Evolutionary conservation across 2,888 invertebrate genomes (phyloP), one percentile per base, ranked within the genome.

Genomic region (Anarsia innoxiella): DNA sequence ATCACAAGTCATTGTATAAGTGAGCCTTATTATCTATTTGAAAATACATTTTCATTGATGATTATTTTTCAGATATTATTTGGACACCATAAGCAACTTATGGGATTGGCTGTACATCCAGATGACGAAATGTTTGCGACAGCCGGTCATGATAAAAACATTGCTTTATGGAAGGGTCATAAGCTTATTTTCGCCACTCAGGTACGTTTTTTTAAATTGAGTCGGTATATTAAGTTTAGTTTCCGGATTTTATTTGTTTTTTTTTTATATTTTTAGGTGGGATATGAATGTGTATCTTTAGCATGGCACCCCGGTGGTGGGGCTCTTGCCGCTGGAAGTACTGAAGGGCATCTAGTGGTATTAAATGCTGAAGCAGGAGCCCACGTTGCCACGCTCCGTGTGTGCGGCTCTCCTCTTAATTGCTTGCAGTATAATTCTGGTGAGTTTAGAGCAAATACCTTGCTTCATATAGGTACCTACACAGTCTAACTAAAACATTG

Each of bases 91-190:
- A 90, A 94, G 39, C 94, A 93, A 66, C 83, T 96, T 2, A 93
- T 93, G 90, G 96, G 95, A 0, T 71, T 96, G 38, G 94, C 95
- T 2, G 93, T 94, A 1, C 95, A 96, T 72, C 95, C 96, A 0
- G 94, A 94, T 52, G 94, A 94, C 59, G 95, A 96, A 72, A 88
- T 95, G 49, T 96, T 95, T 61, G 94, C 96, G 1, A 95, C 96
- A 0, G 96, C 96, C 1, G 96, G 96, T 0, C 93, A 94, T 56
- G 96, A 96, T 68, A 94, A 94, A 66, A 92, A 93, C 53, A 93
- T 97, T 45, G 94, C 94, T 2, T 80, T 96, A 29, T 97, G 97
- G 97, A 89, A 94, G 42, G 91, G 94, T 41, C 95, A 94, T 66
- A 94, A 94, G 75, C 86, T 95, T 8, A 87, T 95, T 29, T 96